Evolutionary conservation across 2,113 vertebrate species (phyloP), one percentile per base, ranked within the genome.

Genomic region (Notechis scutatus): DNA sequence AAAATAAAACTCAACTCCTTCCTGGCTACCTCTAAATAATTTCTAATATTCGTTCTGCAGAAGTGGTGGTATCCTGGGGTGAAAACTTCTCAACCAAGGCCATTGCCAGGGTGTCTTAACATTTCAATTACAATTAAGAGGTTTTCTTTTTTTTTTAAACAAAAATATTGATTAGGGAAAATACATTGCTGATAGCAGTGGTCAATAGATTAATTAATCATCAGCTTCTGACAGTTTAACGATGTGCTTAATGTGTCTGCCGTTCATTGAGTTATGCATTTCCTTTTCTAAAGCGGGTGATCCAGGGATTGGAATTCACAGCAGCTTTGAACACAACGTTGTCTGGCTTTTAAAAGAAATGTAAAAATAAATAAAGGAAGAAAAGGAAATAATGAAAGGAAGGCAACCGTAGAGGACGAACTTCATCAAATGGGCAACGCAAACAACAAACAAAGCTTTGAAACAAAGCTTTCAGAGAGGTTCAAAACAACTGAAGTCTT

Each of bases 261-360:
- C 96, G 95, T 95, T 96, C 95, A 94, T 94, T 97, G 96, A 97
- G 95, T 97, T 96, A 97, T 94, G 91, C 92, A 92, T 93, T 91
- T 47, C 91, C 96, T 94, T 92, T 95, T 86, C 96, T 93, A 90
- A 96, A 96, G 96, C 93, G 47, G 47, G 95, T 95, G 93, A 95
- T 96, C 90, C 91, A 92, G 92, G 95, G 94, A 95, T 92, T 89
- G 94, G 96, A 69, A 96, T 97, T 97, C 96, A 96, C 91, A 57
- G 15, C 39, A 87, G 52, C 42, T 87, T 94, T 94, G 95, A 96
- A 88, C 69, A 93, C 20, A 29, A 89, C 1, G 42, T 64, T 81
- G 74, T 42, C 74, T 81, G 74, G 74, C 74, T 81, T 81, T 81
- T 21, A 81, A 81, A 81, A 81, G 18, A 42, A 81, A 21, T 7